Evolutionary conservation across 2,888 invertebrate species (phyloP).

Genomic region (Platycheirus albimanus): DNA sequence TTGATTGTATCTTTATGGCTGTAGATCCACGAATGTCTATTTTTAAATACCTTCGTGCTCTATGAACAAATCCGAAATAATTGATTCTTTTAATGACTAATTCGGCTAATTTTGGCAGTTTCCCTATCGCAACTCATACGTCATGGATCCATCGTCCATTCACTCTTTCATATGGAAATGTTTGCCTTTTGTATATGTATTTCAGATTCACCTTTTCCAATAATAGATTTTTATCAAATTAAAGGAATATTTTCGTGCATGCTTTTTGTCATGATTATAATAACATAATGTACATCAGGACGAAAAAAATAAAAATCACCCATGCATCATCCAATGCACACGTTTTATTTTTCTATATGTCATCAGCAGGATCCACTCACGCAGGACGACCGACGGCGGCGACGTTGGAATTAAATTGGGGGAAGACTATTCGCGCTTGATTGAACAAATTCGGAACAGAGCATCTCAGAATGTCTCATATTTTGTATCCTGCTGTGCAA

Average conservation of each 20-base stretch:
- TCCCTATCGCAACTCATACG: constrained; percentile 25
- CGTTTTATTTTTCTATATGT: not conserved
- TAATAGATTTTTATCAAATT: not conserved
- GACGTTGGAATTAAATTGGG: too few species aligned
- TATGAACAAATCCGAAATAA: constrained; percentile 22
- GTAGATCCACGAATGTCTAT: not conserved
- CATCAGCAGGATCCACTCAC: too few species aligned
- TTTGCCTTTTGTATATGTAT: not conserved
- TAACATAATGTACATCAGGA: too few species aligned
- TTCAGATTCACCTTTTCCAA: not conserved
- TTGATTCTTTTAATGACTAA: constrained; percentile 19
- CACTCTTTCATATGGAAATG: too few species aligned
- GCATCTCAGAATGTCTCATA: not conserved
- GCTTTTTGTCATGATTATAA: not conserved
- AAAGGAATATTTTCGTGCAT: not conserved
- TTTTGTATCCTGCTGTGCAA: constrained; percentile 5
- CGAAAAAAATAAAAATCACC: not conserved
- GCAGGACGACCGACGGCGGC: too few species aligned
- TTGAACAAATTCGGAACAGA: not conserved
- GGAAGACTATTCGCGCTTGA: too few species aligned
- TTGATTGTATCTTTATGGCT: too few species aligned
- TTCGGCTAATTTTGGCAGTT: not conserved
- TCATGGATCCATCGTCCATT: not conserved
- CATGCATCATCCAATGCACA: not conserved
- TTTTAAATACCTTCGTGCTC: constrained; percentile 4